phyloP scores from a whole-genome alignment of 2,113 vertebrate species.

The Tiliqua scincoides region DNA sequence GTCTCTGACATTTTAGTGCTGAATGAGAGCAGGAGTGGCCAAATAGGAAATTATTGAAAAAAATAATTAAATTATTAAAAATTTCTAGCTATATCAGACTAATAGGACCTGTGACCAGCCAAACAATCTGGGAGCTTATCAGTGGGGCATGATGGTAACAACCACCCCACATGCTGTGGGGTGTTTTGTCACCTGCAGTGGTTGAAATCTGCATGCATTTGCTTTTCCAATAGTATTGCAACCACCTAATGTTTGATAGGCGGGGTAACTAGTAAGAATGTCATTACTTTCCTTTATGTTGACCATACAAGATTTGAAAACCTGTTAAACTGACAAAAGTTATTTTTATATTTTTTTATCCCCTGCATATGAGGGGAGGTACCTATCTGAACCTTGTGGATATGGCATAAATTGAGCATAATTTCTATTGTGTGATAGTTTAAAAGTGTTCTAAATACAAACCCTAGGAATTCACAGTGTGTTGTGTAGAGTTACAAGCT shows the following conservation, averaged over 20 bases:
- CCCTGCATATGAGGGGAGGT: conserved; percentile 18
- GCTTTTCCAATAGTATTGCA: neutral
- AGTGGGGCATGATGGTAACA: neutral
- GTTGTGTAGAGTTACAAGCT: neutral
- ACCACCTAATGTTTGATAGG: too few relatives aligned
- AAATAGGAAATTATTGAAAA: too few relatives aligned
- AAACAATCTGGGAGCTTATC: neutral
- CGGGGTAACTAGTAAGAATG: neutral
- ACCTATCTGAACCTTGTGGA: conserved; percentile 23
- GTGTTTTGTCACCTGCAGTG: neutral
- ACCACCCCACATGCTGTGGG: too few relatives aligned
- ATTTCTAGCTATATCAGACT: neutral
- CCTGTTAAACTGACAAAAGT: conserved; percentile 34
- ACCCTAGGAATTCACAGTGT: conserved; percentile 7
- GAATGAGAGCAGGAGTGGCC: neutral
- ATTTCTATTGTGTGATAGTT: neutral
- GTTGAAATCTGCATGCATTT: neutral
- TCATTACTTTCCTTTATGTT: neutral
- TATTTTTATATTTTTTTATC: conserved; percentile 19
- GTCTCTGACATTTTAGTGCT: neutral
- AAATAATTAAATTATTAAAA: neutral
- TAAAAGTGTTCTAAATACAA: conserved; percentile 37
- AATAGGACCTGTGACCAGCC: neutral
- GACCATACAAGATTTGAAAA: neutral
- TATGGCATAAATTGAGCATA: conserved; percentile 50